Percentiles rank a stretch among this genome's conserved stretches.
phyloP scores from a whole-genome alignment of 2,888 invertebrate genomes.

The Ditylenchus weischeri region DNA sequence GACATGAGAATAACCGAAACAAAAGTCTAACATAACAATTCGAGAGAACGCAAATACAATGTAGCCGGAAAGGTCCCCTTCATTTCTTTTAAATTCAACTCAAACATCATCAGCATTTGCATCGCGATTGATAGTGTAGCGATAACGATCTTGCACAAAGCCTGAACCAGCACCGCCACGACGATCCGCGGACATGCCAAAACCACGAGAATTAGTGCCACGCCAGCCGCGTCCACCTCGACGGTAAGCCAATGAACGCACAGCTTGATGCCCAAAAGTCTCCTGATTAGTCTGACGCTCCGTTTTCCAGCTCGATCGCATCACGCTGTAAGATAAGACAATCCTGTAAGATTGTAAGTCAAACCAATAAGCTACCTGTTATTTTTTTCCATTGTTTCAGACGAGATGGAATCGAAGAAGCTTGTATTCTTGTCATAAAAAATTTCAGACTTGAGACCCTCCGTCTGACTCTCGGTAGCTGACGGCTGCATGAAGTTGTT shows the following conservation, averaged over 20 bases:
- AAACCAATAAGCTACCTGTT: constrained; percentile 38
- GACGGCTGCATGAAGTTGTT: too few species aligned
- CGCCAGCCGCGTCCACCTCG: constrained; percentile 14
- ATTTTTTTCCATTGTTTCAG: constrained; percentile 71
- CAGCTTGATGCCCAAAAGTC: constrained; percentile 55
- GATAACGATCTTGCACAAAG: too few species aligned
- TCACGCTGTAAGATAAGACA: neutral
- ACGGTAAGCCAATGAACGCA: constrained; percentile 45
- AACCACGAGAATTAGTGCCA: neutral
- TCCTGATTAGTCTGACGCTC: constrained; percentile 57
- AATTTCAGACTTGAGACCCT: constrained; percentile 58
- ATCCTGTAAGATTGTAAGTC: neutral
- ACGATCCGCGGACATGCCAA: neutral
- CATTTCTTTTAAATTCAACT: too few species aligned
- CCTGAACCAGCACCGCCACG: too few species aligned
- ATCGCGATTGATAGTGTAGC: too few species aligned
- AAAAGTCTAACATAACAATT: too few species aligned
- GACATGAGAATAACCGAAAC: too few species aligned
- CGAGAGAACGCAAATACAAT: too few species aligned
- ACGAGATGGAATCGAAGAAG: constrained; percentile 98
- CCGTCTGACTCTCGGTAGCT: neutral
- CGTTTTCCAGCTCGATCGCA: constrained; percentile 52
- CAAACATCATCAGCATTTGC: too few species aligned
- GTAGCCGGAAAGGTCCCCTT: too few species aligned
- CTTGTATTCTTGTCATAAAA: constrained; percentile 93